Percentiles rank a stretch among this genome's conserved stretches.
phyloP scores from a whole-genome alignment of 1,140 invertebrate genomes.

The Saccostrea echinata region DNA sequence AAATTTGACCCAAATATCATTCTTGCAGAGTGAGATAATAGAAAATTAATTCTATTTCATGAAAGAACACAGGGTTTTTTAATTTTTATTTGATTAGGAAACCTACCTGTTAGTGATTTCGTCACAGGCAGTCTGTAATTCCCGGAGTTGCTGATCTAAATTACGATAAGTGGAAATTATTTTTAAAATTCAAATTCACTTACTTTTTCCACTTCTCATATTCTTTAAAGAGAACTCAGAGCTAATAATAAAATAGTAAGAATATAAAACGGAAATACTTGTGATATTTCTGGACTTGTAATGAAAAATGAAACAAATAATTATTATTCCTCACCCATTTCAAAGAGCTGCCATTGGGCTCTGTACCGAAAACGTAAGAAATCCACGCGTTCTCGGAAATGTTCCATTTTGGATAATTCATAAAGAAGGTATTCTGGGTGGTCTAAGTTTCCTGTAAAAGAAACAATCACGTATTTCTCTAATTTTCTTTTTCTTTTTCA shows the following conservation, averaged over 20 bases:
- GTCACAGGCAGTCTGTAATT: slow-evolving; percentile 75
- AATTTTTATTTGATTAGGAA: no score
- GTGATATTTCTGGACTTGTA: background rate
- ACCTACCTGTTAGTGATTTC: slow-evolving; percentile 72
- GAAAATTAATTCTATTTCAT: no score
- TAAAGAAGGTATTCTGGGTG: slow-evolving; percentile 75
- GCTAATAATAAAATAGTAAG: background rate
- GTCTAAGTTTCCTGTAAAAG: slow-evolving; percentile 71
- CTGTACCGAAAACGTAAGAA: slow-evolving; percentile 75
- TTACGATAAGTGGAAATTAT: slow-evolving; percentile 39
- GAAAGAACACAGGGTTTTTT: no score
- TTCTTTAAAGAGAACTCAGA: background rate
- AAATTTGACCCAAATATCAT: no score
- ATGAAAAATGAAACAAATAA: background rate
- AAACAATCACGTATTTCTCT: background rate
- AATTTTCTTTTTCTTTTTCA: no score
- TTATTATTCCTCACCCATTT: slow-evolving; percentile 68
- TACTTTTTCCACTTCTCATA: background rate
- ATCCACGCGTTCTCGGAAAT: slow-evolving; percentile 74
- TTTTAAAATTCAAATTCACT: background rate
- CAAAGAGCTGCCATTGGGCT: slow-evolving; percentile 75
- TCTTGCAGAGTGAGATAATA: no score
- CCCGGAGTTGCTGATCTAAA: slow-evolving; percentile 76
- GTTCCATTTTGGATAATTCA: slow-evolving; percentile 75
- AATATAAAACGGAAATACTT: background rate